A percentile compares a stretch with the other conserved stretches of the same genome.
Conservation (phyloP, 2,888 invertebrate species). For the Choreutis nemorana region DNA sequence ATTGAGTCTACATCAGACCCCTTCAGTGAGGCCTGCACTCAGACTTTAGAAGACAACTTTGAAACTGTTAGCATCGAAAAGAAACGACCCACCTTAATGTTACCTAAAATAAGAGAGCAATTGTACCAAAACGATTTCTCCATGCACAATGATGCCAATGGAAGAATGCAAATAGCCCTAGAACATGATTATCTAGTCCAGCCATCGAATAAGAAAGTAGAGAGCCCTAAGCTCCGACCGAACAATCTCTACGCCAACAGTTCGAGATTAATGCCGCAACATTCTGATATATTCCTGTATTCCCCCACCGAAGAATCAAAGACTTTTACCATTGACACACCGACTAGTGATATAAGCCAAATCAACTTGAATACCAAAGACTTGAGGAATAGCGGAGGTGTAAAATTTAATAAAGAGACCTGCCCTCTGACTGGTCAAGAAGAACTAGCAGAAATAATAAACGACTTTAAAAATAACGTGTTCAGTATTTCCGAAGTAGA, state of each 20-base stretch:
- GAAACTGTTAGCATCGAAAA: conserved; percentile 27
- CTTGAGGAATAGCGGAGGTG: conserved; percentile 35
- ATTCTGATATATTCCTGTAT: conserved; percentile 50
- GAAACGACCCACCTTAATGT: conserved; percentile 49
- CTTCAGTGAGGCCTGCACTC: conserved; percentile 57
- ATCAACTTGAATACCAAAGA: conserved; percentile 53
- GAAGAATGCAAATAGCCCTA: conserved; percentile 55
- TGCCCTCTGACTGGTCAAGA: conserved; percentile 68
- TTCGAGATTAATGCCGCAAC: conserved; percentile 47
- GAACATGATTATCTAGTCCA: conserved; percentile 69
- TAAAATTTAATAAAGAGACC: conserved; percentile 49
- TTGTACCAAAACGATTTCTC: conserved; percentile 59
- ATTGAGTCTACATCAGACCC: conserved; percentile 31
- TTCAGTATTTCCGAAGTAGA: conserved; percentile 87
- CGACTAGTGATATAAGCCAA: conserved; percentile 60
- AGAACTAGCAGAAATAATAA: conserved; percentile 86
- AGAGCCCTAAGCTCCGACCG: conserved; percentile 54
- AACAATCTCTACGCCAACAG: conserved; percentile 56
- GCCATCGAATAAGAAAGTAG: conserved; percentile 70
- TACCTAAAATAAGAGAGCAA: conserved; percentile 51
- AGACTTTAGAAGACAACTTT: conserved; percentile 41
- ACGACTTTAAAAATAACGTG: conserved; percentile 89
- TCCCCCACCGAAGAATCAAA: conserved; percentile 61
- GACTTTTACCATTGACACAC: conserved; percentile 52
- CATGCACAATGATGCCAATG: conserved; percentile 31